These are phyloP conservation scores for Puffinus mauretanicus DNA, from an alignment of 2,113 vertebrate species.

Conservation along the genomic window DNA sequence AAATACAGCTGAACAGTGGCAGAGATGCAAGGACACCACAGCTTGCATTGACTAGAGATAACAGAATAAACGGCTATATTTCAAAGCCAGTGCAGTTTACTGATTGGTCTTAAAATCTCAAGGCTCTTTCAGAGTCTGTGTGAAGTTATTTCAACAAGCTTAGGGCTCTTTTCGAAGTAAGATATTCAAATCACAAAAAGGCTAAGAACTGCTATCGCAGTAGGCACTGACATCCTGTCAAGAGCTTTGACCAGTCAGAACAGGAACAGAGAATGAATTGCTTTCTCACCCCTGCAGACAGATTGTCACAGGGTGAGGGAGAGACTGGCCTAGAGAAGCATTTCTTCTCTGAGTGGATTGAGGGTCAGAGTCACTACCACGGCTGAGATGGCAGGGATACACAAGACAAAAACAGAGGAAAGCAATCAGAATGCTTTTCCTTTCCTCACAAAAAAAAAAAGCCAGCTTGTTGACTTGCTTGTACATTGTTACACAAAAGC, in stretches of 20 bases:
- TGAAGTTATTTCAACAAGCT: neutral
- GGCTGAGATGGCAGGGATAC: neutral
- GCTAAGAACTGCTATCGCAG: neutral
- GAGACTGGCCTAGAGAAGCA: neutral
- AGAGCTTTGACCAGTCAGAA: neutral
- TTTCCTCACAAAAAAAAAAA: neutral
- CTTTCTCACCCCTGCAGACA: neutral
- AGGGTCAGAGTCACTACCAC: neutral
- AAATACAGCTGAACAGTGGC: neutral
- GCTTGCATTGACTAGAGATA: neutral
- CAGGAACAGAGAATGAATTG: neutral
- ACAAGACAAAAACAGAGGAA: neutral
- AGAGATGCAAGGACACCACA: neutral
- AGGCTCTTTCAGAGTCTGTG: neutral
- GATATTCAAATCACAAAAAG: conserved; percentile 6
- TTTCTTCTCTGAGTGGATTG: neutral
- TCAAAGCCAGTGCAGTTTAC: neutral
- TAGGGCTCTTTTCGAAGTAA: neutral
- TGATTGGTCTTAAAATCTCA: neutral
- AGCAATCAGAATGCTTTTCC: neutral
- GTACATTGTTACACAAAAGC: neutral
- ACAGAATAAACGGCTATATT: neutral
- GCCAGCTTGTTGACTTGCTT: neutral
- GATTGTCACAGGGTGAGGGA: neutral
- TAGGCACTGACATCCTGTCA: neutral